Evolutionary conservation across 2,797 vertebrate species (phyloP), one percentile per base, ranked within the genome.

Genomic region (Xiphophorus birchmanni): DNA sequence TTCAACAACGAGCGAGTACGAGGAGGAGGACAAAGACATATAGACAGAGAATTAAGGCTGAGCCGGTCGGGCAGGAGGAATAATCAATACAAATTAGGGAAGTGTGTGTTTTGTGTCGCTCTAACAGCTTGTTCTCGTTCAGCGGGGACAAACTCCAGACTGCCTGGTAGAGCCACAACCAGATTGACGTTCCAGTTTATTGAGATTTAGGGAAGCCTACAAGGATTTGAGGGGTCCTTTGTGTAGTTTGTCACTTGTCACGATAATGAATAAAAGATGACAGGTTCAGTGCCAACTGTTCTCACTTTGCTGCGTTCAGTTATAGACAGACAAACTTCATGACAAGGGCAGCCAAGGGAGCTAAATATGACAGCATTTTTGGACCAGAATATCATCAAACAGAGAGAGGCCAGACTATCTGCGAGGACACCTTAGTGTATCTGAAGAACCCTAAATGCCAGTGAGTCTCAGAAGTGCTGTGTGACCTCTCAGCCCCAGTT

Each of bases 61-160:
- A 71, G 71, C 69, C 63, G 82, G 73, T 76, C 81, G 56, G 76
- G 87, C 56, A 52, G 87, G 80, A 63, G 80, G 86, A 85, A 88
- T 89, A 92, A 95, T 96, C 93, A 91, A 92, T 94, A 89, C 80
- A 89, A 90, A 87, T 94, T 94, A 93, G 84, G 81, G 86, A 81
- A 85, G 80, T 86, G 80, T 81, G 83, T 89, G 86, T 89, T 45
- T n/a, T 84, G 85, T 87, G 88, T 92, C 94, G 90, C 90, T 93
- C 90, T 89, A 90, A 89, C 91, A 89, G 93, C 92, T 94, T 93
- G 90, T 92, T 89, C 88, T 87, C 84, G 84, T 92, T 90, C 88
- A 86, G 71, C 37, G 40, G 88, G 89, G 88, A 92, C 83, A 86
- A 85, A 87, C 80, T 86, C 83, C 88, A 90, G 83, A 90, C 80